Evolutionary conservation across 2,888 invertebrate genomes (phyloP).

Genomic region (Rhingia campestris): DNA sequence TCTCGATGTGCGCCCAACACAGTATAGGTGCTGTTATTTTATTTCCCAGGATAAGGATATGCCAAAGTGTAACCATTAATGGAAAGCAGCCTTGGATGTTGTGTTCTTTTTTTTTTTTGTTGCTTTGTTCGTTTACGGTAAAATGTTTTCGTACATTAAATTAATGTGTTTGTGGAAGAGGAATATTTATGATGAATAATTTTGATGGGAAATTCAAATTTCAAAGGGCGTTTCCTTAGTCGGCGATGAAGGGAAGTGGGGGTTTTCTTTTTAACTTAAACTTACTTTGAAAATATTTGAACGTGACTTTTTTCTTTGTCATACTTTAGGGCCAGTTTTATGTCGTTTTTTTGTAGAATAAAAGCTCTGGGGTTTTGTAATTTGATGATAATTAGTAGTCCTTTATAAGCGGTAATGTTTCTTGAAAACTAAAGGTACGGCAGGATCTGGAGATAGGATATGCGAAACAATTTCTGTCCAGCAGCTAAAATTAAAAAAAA

Average conservation of each 20-base stretch:
- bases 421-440: no score
- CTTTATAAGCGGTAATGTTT: no score
- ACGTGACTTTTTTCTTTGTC: no score
- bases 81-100: slow-evolving; percentile 30
- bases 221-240: slow-evolving; percentile 2
- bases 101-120: slow-evolving; percentile 14
- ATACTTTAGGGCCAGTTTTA: no score
- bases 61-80: slow-evolving; percentile 42
- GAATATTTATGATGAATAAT: slow-evolving; percentile 53
- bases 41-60: slow-evolving; percentile 7
- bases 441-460: no score
- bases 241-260: not conserved
- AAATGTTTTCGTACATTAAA: slow-evolving; percentile 32
- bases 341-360: no score
- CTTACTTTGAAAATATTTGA: not conserved
- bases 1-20: slow-evolving; percentile 36
- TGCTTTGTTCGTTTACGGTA: slow-evolving; percentile 9
- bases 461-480: no score
- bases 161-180: slow-evolving; percentile 24
- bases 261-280: not conserved
- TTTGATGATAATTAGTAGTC: no score
- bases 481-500: no score
- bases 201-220: slow-evolving; percentile 40
- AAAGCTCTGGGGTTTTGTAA: no score
- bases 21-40: not conserved